Evolutionary conservation across 2,888 invertebrate species (phyloP).

Genomic region (Ennomos erosarius): DNA sequence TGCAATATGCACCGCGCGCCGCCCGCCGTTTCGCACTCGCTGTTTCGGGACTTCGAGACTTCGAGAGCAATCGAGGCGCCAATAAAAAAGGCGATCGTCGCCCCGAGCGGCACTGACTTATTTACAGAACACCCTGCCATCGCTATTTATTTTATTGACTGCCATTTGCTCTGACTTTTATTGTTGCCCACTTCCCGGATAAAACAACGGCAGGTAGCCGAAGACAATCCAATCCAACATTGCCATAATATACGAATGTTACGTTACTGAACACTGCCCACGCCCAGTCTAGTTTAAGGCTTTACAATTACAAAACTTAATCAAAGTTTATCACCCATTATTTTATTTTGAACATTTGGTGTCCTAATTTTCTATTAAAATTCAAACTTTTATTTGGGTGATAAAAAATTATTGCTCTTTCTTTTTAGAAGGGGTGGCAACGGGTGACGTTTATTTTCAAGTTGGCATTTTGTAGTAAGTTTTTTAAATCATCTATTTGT

Average conservation of each 20-base stretch:
- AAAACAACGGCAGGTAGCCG: conserved; percentile 78
- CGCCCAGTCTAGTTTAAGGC: background rate
- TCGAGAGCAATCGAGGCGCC: conserved; percentile 85
- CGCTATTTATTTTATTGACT: conserved; percentile 85
- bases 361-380: conserved; percentile 41
- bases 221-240: conserved; percentile 38
- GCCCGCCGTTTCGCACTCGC: conserved; percentile 67
- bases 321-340: background rate
- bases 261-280: background rate
- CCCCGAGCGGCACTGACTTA: conserved; percentile 80
- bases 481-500: background rate
- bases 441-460: conserved; percentile 21
- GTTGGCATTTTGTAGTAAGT: background rate
- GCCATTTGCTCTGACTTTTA: conserved; percentile 84
- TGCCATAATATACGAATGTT: conserved; percentile 7
- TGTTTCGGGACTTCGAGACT: conserved; percentile 84
- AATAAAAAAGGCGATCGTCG: conserved; percentile 85
- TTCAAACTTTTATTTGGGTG: conserved; percentile 38
- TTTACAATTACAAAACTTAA: too few species aligned
- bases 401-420: conserved; percentile 40
- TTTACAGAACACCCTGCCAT: conserved; percentile 84
- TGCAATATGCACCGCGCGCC: conserved; percentile 67
- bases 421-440: conserved; percentile 32
- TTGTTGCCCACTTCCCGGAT: conserved; percentile 80
- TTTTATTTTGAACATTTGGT: conserved; percentile 32